Base-by-base conservation (phyloP, 2,797 vertebrate genomes). In the Trichosurus vulpecula region DNA sequence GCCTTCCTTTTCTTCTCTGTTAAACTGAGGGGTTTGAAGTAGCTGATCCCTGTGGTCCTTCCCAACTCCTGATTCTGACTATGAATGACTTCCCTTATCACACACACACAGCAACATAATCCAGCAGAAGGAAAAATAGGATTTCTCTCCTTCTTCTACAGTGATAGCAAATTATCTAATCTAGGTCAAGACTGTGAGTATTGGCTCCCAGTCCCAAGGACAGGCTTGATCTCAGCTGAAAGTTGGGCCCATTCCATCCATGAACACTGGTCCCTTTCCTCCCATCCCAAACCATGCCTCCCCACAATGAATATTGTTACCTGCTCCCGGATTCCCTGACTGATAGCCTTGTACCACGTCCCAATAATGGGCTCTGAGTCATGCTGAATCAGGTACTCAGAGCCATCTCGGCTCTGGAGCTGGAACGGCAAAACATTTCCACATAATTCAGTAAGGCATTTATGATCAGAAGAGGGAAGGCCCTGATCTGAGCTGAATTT, bases 381-480 rank as follows among this genome's bases (percentile, higher is more conserved):
- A 0, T 99, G 99, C 98, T 99, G 99, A 97, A 99, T 99, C 97
- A 99, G 99, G 97, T 99, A 99, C 97, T 99, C 99, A 0, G 99
- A 99, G 90, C 99, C 99, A 1, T 99, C 99, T 1, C 98, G 99
- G 0, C 99, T 99, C 98, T 98, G 99, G 94, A 99, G 98, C 99
- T 99, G 98, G 0, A 92, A 55, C 19, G 31, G 97, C 61, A 93
- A n/a, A 92, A 0, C 22, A 87, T 87, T 87, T 87, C 41, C n/a
- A 74, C 10, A 6, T 74, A 41, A 41, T 22, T 87, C 74, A 87
- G 47, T 87, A 11, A 47, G 74, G 74, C 41, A 87, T 87, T 87
- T 41, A 47, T 87, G 41, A 47, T 87, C 41, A 87, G 25, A 87
- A 51, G 61, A 41, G 14, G 14, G 35, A 66, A 41, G 41, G 22